phyloP scores from a whole-genome alignment of 1,140 invertebrate genomes.

The Drosophila kohkoa region DNA sequence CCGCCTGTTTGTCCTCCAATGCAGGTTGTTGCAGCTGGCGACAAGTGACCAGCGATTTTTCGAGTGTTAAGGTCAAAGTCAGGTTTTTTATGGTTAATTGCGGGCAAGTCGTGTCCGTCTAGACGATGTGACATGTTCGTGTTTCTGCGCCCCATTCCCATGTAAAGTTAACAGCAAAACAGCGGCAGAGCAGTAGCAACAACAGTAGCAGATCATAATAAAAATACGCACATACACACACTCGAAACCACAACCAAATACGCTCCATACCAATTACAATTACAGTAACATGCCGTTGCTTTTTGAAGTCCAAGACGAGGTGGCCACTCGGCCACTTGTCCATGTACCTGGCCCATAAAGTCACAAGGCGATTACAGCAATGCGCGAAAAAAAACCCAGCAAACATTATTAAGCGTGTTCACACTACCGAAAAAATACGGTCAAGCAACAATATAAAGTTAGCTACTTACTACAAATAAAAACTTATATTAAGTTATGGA shows the following conservation, averaged over 20 bases:
- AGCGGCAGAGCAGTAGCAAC: conserved; percentile 7
- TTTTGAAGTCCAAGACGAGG: conserved; percentile 46
- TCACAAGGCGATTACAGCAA: conserved; percentile 57
- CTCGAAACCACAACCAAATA: not conserved
- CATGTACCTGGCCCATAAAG: conserved; percentile 30
- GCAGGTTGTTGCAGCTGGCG: conserved; percentile 29
- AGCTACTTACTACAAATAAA: not conserved
- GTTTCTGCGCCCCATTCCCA: conserved; percentile 56
- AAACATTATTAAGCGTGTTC: conserved; percentile 10
- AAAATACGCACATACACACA: not conserved
- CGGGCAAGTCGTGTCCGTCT: conserved; percentile 51
- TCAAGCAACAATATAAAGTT: not conserved
- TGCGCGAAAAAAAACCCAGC: conserved; percentile 37
- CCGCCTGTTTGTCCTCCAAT: conserved; percentile 21
- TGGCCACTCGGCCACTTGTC: conserved; percentile 18
- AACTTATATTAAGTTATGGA: not conserved
- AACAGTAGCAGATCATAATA: conserved; percentile 16
- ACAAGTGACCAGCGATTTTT: conserved; percentile 37
- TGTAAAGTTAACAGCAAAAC: conserved; percentile 45
- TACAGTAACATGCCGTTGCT: conserved; percentile 31
- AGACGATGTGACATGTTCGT: conserved; percentile 48
- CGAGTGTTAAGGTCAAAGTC: conserved; percentile 82
- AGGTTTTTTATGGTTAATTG: conserved; percentile 75
- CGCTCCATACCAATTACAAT: conserved; percentile 29
- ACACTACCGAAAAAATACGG: conserved; percentile 9